Evolutionary conservation across 2,113 vertebrate species (phyloP).

Genomic region (Typhlomys cinereus): DNA sequence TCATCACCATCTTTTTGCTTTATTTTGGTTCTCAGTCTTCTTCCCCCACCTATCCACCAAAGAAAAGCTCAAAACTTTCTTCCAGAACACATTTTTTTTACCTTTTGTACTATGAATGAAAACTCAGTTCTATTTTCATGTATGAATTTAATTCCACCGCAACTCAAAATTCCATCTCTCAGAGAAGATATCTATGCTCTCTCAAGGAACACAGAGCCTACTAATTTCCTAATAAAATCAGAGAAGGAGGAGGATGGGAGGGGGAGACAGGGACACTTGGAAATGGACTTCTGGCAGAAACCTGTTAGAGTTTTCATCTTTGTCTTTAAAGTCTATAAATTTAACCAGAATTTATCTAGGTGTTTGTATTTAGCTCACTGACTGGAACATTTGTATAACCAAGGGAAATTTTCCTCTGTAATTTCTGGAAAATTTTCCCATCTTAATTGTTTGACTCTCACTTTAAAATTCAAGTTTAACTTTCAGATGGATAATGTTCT

Average conservation of each 20-base stretch:
- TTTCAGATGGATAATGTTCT: not conserved
- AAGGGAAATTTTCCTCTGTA: not conserved
- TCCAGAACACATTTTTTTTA: not conserved
- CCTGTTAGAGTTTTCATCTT: not conserved
- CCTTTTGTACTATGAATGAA: not conserved
- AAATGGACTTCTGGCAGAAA: not conserved
- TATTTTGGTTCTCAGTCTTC: too few relatives aligned
- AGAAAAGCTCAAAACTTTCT: not conserved
- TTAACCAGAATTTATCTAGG: not conserved
- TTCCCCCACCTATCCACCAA: too few relatives aligned
- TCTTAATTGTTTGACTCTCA: not conserved
- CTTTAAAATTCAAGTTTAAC: constrained; percentile 1
- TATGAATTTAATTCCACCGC: not conserved
- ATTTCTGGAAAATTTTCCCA: not conserved
- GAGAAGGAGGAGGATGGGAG: not conserved
- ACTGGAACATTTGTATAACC: not conserved
- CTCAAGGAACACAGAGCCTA: not conserved
- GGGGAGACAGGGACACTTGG: too few relatives aligned
- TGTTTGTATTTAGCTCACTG: not conserved
- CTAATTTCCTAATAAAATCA: not conserved
- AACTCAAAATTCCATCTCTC: not conserved
- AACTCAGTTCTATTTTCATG: not conserved
- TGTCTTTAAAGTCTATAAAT: not conserved
- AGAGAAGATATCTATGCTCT: not conserved
- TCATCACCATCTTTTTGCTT: not conserved